Conservation (phyloP, 2,113 vertebrate species). For the Chinchilla lanigera region DNA sequence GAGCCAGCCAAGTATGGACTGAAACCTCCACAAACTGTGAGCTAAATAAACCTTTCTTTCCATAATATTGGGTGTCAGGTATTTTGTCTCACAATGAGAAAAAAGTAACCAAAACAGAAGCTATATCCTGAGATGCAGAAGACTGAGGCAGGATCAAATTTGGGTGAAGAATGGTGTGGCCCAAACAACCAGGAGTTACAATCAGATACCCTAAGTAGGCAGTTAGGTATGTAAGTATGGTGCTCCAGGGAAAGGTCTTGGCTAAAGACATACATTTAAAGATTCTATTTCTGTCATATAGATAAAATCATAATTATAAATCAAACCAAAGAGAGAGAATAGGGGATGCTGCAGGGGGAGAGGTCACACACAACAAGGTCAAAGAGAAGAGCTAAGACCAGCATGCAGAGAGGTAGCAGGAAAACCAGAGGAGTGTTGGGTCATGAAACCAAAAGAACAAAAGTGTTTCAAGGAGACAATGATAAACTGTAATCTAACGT, state of each 20-base stretch:
- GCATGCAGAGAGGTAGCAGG: not conserved
- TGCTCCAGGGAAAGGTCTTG: not conserved
- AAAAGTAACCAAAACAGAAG: not conserved
- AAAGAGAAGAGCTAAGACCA: not conserved
- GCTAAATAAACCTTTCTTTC: too few relatives aligned
- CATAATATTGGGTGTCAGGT: too few relatives aligned
- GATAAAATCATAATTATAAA: not conserved
- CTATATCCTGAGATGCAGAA: not conserved
- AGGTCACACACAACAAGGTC: not conserved
- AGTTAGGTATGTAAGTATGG: not conserved
- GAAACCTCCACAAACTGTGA: too few relatives aligned
- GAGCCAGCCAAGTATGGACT: too few relatives aligned
- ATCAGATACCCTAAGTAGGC: not conserved
- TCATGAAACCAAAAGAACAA: not conserved
- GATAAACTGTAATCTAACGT: not conserved
- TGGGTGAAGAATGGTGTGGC: not conserved
- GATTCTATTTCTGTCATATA: not conserved
- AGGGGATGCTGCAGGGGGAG: not conserved
- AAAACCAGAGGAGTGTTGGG: not conserved
- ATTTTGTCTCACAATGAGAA: too few relatives aligned
- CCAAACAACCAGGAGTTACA: not conserved
- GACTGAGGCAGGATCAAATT: not conserved
- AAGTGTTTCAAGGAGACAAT: not conserved
- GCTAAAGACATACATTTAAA: not conserved
- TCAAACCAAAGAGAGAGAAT: not conserved